Conservation (phyloP, 2,113 vertebrate species). For the Pogonocichla stellata region DNA sequence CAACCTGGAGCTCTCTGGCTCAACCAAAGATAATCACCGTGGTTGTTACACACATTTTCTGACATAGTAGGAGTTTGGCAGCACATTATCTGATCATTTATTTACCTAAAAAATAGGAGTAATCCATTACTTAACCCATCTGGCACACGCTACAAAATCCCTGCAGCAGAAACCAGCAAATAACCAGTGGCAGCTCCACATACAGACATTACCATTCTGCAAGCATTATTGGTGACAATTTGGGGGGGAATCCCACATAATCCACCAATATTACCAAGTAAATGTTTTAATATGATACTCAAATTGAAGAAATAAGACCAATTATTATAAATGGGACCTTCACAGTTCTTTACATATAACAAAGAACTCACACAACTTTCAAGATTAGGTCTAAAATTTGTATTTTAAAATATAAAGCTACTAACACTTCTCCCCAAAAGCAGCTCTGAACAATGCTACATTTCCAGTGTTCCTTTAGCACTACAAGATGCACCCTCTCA, state of each 20-base stretch:
- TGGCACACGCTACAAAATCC: background rate
- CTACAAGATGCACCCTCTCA: background rate
- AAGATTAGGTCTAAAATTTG: background rate
- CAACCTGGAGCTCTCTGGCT: background rate
- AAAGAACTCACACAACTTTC: background rate
- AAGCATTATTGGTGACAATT: background rate
- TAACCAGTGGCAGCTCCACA: background rate
- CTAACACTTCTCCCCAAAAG: background rate
- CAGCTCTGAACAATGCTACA: rapidly evolving
- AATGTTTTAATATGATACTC: background rate
- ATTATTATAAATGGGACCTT: background rate
- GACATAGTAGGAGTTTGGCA: background rate
- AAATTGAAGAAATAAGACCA: background rate
- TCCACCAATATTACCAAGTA: background rate
- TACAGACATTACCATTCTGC: background rate
- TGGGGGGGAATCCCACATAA: background rate
- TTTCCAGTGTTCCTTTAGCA: background rate
- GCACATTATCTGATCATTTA: background rate
- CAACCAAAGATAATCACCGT: rapidly evolving
- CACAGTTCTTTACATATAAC: background rate
- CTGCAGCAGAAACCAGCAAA: background rate
- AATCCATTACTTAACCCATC: background rate
- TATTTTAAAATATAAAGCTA: background rate
- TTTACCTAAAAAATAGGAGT: background rate
- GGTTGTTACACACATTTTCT: background rate